Conservation (phyloP, 2,888 invertebrate genomes). For the Diarsia mendica region DNA sequence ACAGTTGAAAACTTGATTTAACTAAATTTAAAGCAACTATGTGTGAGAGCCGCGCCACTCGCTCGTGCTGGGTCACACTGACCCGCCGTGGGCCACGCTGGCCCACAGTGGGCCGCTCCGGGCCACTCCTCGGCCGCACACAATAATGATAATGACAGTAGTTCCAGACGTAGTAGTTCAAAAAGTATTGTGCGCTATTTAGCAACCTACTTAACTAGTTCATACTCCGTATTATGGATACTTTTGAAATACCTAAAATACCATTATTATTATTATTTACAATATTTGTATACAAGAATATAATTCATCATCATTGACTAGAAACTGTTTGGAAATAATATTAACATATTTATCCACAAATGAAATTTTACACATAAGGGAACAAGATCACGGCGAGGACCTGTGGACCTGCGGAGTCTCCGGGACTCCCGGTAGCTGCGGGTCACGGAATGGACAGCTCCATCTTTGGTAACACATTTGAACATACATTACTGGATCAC, state of each 20-base stretch:
- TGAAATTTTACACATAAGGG: conserved; percentile 76
- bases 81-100: background rate
- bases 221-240: conserved; percentile 70
- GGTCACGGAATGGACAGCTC: conserved; percentile 79
- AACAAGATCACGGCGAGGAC: conserved; percentile 73
- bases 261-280: conserved; percentile 82
- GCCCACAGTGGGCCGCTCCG: background rate
- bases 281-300: conserved; percentile 85
- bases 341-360: conserved; percentile 68
- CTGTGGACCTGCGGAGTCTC: background rate
- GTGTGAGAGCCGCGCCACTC: conserved; percentile 24
- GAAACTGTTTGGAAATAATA: conserved; percentile 84
- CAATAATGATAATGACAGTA: conserved; percentile 54
- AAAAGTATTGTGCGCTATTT: conserved; percentile 84
- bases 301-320: conserved; percentile 83
- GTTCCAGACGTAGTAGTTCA: conserved; percentile 43
- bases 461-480: conserved; percentile 88
- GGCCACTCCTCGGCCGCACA: conserved; percentile 17
- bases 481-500: conserved; percentile 76
- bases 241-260: conserved; percentile 82
- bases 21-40: conserved; percentile 55
- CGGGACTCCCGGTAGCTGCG: too few species aligned
- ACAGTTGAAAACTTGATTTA: conserved; percentile 54
- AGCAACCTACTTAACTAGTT: conserved; percentile 81
- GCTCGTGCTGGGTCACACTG: conserved; percentile 4